Evolutionary conservation across 2,113 vertebrate species (phyloP), one percentile per base, ranked within the genome.

Genomic region (Petroica traversi): DNA sequence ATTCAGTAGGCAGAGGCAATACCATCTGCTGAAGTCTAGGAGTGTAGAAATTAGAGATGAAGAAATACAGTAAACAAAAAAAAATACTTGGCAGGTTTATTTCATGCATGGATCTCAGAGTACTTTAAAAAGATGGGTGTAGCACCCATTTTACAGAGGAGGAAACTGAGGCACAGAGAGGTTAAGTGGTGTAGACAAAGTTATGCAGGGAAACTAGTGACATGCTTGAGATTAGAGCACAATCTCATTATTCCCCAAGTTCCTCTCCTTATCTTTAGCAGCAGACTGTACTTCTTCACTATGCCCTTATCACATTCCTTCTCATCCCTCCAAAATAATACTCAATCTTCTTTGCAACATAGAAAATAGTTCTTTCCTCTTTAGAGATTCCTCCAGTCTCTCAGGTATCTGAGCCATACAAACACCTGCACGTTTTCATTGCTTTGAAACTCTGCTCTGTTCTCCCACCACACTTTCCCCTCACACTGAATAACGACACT

Each of bases 121-220:
- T 69, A 94, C 68, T 96, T 97, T 93, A 96, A 94, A 97, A 96
- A 97, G 85, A 86, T 95, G 95, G 96, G 95, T 66, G 52, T 95
- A 92, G 71, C 24, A 93, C 92, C 95, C 92, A 86, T 97, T 95
- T 96, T 95, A 94, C 95, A 96, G 95, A 96, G 96, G 96, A 97
- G 95, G 96, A 96, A 96, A 97, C 95, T 95, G 95, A 97, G 96
- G 96, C 96, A 96, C 95, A 97, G 96, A 96, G 96, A 96, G 92
- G 83, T 96, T 96, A 96, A 96, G 95, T 95, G 95, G 93, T 92
- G 83, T 92, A 94, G 93, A 95, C 94, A 74, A 95, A 93, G 93
- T 95, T 97, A 96, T 92, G 90, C 85, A 94, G 85, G 95, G 64
- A 94, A 81, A 93, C 93, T 86, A 95, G 90, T 94, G 92, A 93